Evolutionary conservation across 2,888 invertebrate species (phyloP), one percentile per base, ranked within the genome.

Genomic region (Cantharis nigra): DNA sequence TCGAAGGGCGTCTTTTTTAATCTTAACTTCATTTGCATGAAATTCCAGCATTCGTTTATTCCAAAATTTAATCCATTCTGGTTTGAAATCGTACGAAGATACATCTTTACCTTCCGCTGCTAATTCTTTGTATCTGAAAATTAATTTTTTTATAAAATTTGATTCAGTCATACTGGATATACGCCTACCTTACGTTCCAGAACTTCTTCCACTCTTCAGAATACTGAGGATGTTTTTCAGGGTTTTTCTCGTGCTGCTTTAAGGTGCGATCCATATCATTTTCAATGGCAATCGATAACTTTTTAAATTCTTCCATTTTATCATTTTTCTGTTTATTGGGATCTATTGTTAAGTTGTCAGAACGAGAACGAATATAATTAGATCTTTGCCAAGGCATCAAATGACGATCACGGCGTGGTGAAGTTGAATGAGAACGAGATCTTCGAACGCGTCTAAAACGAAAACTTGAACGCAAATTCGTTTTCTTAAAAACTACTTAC

Each of bases 121-220:
- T 72, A 96, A 89, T 87, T 96, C 95, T 86, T 94, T 95, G 86
- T 95, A 95, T 1, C 83, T 82, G 62, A 72, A 71, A 28, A 3
- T 63, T 5, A 23, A 63, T 5, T 23, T 49, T 23, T 26, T 11
- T 26, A 14, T 28, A n/a, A 28, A 30, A n/a, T 23, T 26, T 62
- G 9, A 70, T 70, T 28, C 33, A n/a, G 20, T 5, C 14, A 62
- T 23, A 16, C 20, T 11, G 49, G 16, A 33, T 70, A 33, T 70
- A 11, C 20, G 63, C 30, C 71, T 80, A 86, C 85, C 96, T 92
- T 10, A 91, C 90, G 86, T 96, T 96, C 96, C 96, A 97, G 87
- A 96, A 96, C 85, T 93, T 93, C 85, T 96, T 96, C 97, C 97
- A 97, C 86, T 97, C 97, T 69, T 95, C 95, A 0, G 95, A 94